These are phyloP conservation scores for Enteromius radiatus DNA, from an alignment of 2,797 vertebrate species.

Conservation along the genomic window DNA sequence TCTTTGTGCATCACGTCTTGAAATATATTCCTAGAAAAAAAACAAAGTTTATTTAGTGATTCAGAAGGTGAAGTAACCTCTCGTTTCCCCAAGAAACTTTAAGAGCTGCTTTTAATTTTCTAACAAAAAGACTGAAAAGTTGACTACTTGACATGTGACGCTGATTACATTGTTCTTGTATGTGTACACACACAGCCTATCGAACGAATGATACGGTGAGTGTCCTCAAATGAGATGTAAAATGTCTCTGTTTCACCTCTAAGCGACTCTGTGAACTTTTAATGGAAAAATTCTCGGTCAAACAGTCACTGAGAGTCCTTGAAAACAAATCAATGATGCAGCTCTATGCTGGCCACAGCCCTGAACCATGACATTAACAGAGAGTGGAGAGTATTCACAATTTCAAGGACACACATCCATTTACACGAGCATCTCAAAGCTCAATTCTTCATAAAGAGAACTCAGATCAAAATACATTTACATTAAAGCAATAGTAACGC, in stretches of 20 bases:
- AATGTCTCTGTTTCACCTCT: conserved; percentile 1
- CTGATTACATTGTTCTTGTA: neutral
- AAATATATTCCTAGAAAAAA: conserved; percentile 87
- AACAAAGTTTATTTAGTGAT: neutral
- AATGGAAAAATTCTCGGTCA: conserved; percentile 11
- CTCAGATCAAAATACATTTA: neutral
- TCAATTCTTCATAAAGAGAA: neutral
- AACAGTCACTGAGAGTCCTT: conserved; percentile 17
- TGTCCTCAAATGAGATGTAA: neutral
- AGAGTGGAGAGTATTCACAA: neutral
- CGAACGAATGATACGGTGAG: neutral
- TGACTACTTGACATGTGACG: conserved; percentile 1
- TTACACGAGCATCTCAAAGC: neutral
- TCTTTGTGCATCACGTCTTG: conserved; percentile 94
- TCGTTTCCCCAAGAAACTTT: neutral
- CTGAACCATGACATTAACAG: conserved; percentile 24
- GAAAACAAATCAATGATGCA: conserved; percentile 31
- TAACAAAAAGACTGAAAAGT: neutral
- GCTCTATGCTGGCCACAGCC: conserved; percentile 16
- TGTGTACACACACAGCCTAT: neutral
- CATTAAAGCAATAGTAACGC: neutral
- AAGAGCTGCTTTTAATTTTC: neutral
- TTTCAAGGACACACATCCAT: conserved; percentile 19
- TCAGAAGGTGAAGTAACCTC: neutral
- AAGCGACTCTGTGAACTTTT: neutral